A percentile compares a stretch with the other conserved stretches of the same genome.
Conservation (phyloP, 1,140 invertebrate genomes). For the Drosophila malerkotliana region DNA sequence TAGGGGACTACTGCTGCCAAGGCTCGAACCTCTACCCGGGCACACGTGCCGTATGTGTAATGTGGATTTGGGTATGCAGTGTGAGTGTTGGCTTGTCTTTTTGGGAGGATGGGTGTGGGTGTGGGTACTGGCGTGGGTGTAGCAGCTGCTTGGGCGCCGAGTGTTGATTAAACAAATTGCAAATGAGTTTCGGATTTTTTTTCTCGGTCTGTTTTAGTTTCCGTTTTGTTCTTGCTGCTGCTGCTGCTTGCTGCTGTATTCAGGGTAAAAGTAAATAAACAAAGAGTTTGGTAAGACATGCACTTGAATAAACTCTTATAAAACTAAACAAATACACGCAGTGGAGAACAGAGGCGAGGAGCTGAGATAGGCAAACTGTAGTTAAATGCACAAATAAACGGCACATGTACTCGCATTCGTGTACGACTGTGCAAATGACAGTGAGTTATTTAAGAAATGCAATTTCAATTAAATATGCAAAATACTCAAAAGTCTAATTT, state of each 20-base stretch:
- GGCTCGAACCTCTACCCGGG: slow-evolving; percentile 12
- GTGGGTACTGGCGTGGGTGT: slow-evolving; percentile 8
- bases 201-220: slow-evolving; percentile 14
- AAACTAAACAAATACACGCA: slow-evolving; percentile 72
- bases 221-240: slow-evolving; percentile 26
- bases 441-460: slow-evolving; percentile 82
- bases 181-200: slow-evolving; percentile 74
- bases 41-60: slow-evolving; percentile 68
- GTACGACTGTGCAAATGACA: slow-evolving; percentile 62
- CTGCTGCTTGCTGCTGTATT: background rate
- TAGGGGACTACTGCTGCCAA: slow-evolving; percentile 23
- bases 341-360: background rate
- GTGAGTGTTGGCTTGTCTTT: slow-evolving; percentile 3
- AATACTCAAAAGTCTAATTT: slow-evolving; percentile 83
- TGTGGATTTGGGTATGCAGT: slow-evolving; percentile 13
- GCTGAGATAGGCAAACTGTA: slow-evolving; percentile 35
- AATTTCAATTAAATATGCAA: slow-evolving; percentile 83
- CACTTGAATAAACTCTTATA: slow-evolving; percentile 81
- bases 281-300: slow-evolving; percentile 74
- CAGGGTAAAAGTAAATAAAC: slow-evolving; percentile 66
- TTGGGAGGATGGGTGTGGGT: background rate
- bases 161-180: slow-evolving; percentile 82
- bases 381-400: slow-evolving; percentile 73
- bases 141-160: slow-evolving; percentile 57
- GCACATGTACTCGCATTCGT: slow-evolving; percentile 31